A percentile compares a stretch with the other conserved stretches of the same genome.
phyloP scores from a whole-genome alignment of 2,113 vertebrate genomes.

The Tragelaphus scriptus region DNA sequence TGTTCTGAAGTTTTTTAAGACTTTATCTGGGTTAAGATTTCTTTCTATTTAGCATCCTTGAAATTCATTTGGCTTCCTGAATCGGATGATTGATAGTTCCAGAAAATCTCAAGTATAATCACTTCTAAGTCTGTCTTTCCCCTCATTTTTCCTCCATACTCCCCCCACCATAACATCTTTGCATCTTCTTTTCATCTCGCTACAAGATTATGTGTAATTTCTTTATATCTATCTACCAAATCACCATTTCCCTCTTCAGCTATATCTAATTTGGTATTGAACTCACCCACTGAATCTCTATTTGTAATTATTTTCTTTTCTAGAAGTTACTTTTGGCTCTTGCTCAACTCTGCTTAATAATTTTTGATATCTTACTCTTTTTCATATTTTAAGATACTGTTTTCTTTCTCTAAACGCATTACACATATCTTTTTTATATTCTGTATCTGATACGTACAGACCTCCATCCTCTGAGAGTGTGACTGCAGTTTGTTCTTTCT shows the following conservation, averaged over 20 bases:
- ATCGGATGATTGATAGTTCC: background rate
- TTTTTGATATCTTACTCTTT: background rate
- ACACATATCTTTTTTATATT: background rate
- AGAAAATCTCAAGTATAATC: background rate
- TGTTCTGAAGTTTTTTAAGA: background rate
- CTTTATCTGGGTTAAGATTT: background rate
- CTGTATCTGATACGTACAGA: background rate
- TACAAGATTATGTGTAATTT: background rate
- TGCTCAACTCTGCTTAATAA: background rate
- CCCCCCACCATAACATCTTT: background rate
- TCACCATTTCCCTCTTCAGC: background rate
- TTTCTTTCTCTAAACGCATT: background rate
- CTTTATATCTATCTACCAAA: background rate
- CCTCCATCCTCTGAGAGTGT: background rate
- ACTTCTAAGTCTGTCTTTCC: background rate
- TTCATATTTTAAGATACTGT: background rate
- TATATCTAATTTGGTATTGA: background rate
- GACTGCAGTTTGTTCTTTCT: background rate
- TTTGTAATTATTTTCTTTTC: slow-evolving; percentile 24
- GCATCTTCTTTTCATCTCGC: background rate
- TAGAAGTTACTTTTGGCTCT: slow-evolving; percentile 27
- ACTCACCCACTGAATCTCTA: background rate
- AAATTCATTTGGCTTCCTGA: slow-evolving; percentile 10
- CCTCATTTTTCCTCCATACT: background rate
- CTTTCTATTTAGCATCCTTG: background rate